A percentile compares a stretch with the other conserved stretches of the same genome.
These are phyloP conservation scores for Thalassoma bifasciatum DNA, from an alignment of 2,113 vertebrate genomes.

Conservation along the genomic window DNA sequence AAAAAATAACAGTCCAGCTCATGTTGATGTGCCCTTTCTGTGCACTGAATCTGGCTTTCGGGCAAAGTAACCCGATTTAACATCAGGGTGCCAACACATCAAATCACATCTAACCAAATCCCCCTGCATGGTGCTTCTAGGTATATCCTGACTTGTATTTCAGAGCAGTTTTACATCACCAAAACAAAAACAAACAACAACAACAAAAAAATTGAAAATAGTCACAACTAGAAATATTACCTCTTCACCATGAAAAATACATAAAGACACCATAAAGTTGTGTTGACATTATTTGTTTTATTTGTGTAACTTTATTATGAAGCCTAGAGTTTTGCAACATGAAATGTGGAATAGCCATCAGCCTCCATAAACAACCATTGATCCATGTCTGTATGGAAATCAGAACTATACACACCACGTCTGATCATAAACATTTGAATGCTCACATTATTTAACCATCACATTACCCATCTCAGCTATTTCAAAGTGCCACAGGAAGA, in stretches of 20 bases:
- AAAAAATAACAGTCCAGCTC: neutral
- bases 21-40: neutral
- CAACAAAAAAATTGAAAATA: no score
- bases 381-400: constrained; percentile 20
- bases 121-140: constrained; percentile 2
- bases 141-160: neutral
- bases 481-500: constrained; percentile 51
- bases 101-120: constrained; percentile 2
- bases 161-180: no score
- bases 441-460: constrained; percentile 18
- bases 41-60: neutral
- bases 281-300: constrained; percentile 31
- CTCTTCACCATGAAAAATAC: neutral
- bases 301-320: constrained; percentile 41
- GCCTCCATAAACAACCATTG: constrained; percentile 14
- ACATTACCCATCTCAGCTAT: neutral
- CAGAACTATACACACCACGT: neutral
- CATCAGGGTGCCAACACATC: constrained; percentile 43
- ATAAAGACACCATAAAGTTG: neutral
- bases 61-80: neutral
- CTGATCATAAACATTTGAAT: constrained; percentile 10
- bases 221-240: no score
- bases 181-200: neutral
- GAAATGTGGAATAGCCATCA: constrained; percentile 28
- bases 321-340: constrained; percentile 37